A percentile compares a stretch with the other conserved stretches of the same genome.
Conservation (phyloP, 2,797 vertebrate genomes). For the Lacerta bilineata region DNA sequence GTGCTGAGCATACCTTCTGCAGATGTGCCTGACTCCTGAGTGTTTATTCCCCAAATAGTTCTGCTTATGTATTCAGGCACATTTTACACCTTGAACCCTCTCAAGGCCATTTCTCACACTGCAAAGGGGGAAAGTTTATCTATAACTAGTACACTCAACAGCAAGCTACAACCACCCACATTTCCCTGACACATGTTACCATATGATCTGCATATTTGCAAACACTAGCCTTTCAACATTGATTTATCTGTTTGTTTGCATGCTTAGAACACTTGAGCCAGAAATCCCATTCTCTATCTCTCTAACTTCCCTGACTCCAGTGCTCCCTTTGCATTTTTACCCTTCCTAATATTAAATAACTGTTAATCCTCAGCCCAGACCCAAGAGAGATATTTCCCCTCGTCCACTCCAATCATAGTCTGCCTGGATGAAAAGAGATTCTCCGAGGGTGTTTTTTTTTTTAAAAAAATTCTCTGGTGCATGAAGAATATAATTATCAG, state of each 20-base stretch:
- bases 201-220: background rate
- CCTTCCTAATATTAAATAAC: background rate
- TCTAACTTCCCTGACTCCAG: background rate
- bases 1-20: background rate
- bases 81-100: background rate
- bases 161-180: background rate
- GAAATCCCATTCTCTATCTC: background rate
- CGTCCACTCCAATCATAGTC: background rate
- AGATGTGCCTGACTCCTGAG: background rate
- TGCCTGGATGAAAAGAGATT: background rate
- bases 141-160: background rate
- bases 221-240: background rate
- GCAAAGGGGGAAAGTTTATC: background rate
- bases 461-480: background rate
- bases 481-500: background rate
- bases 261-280: background rate
- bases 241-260: background rate
- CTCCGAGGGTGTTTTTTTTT: background rate
- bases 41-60: background rate
- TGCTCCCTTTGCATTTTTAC: background rate
- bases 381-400: background rate
- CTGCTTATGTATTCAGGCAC: background rate
- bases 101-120: background rate
- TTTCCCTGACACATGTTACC: background rate
- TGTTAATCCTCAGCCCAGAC: background rate